These are phyloP conservation scores for Acipenser oxyrinchus DNA, from an alignment of 2,797 vertebrate genomes.

Conservation along the genomic window DNA sequence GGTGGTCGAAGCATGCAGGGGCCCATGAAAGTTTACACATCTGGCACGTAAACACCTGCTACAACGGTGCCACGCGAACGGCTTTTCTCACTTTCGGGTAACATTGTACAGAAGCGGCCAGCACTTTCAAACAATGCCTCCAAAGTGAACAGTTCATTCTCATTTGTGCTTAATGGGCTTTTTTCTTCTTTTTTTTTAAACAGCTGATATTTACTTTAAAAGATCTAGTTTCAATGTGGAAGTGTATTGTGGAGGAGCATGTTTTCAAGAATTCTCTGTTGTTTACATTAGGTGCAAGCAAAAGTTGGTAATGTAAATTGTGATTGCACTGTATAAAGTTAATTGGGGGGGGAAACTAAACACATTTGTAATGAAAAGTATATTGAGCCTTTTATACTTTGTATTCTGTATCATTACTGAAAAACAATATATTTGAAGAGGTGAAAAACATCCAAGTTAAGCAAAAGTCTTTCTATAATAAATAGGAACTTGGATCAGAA, in stretches of 20 bases:
- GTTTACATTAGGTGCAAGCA: background rate
- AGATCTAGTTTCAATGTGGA: background rate
- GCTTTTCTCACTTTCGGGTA: slow-evolving; percentile 20
- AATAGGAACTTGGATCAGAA: no score
- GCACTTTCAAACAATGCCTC: background rate
- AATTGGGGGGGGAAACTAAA: background rate
- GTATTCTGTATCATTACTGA: background rate
- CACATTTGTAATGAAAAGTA: background rate
- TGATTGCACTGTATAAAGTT: background rate
- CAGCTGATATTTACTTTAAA: background rate
- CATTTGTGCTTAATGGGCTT: background rate
- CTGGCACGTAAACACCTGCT: slow-evolving; percentile 26
- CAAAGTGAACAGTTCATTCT: background rate
- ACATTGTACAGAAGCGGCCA: slow-evolving; percentile 13
- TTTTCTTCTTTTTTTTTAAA: background rate
- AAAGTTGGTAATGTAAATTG: background rate
- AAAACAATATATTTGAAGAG: background rate
- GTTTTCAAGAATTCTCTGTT: background rate
- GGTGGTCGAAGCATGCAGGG: slow-evolving; percentile 24
- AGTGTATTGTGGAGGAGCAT: background rate
- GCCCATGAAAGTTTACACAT: slow-evolving; percentile 18
- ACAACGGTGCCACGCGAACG: slow-evolving; percentile 17
- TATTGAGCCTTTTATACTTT: background rate
- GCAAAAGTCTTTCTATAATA: no score
- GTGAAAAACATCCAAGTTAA: no score